These are phyloP conservation scores for Lerema accius DNA, from an alignment of 1,140 invertebrate species.

Conservation along the genomic window DNA sequence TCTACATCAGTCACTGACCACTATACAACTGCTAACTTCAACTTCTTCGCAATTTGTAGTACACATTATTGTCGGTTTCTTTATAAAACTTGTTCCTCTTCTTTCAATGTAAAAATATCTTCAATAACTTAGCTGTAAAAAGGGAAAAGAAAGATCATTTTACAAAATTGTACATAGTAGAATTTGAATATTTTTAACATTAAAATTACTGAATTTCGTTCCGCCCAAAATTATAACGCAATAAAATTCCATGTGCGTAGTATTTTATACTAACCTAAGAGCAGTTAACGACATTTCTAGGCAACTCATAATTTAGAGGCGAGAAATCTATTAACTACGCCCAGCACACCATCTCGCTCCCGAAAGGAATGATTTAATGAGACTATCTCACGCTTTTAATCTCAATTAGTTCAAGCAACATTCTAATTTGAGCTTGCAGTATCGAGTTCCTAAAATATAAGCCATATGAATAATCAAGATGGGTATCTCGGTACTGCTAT, in stretches of 20 bases:
- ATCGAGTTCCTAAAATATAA: neutral
- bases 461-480: no score
- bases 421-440: constrained; percentile 5
- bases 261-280: constrained; percentile 64
- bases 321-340: constrained; percentile 61
- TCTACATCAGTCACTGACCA: constrained; percentile 49
- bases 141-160: no score
- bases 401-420: constrained; percentile 43
- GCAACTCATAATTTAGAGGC: constrained; percentile 50
- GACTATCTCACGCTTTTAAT: constrained; percentile 41
- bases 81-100: neutral
- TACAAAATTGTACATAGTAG: no score
- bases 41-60: constrained; percentile 49
- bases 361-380: constrained; percentile 45
- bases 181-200: neutral
- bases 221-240: constrained; percentile 66
- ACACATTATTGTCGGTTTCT: constrained; percentile 39
- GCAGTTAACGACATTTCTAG: constrained; percentile 49
- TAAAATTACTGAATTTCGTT: constrained; percentile 51
- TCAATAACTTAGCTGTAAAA: no score
- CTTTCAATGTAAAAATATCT: constrained; percentile 24
- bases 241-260: constrained; percentile 59
- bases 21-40: constrained; percentile 34
- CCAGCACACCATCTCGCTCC: constrained; percentile 30
- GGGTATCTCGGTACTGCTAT: no score